Base-by-base conservation (phyloP, 2,797 vertebrate species). In the Lithobates pipiens region DNA sequence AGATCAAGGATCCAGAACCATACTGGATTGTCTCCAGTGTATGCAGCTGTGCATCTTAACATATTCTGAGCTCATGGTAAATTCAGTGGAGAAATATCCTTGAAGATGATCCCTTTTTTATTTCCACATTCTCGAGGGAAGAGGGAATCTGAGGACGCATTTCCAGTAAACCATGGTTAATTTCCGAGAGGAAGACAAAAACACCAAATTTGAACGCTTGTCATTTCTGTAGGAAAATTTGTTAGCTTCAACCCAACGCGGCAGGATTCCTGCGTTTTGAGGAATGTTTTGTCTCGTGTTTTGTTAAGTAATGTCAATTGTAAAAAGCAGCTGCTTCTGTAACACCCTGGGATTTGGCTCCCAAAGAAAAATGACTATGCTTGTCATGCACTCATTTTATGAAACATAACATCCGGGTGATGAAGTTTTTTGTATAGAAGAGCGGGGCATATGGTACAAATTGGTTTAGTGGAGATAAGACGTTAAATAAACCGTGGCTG, bases 371-470 rank as follows among this genome's bases (percentile, higher is more conserved):
- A 94, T 93, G 93, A 94, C 93, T 93, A 92, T 91, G 83, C 89
- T 90, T 93, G 92, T 90, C 92, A 93, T 92, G 91, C 90, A 91
- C 93, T 92, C 61, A 63, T 77, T 82, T 71, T 67, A 90, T 67
- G 88, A 89, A 90, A 91, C 68, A 77, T 91, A 92, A 91, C 90
- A 93, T 90, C 90, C 91, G 90, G 92, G 93, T 1, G 91, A 93
- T 93, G 91, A 93, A 91, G 92, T 92, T 93, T 84, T 54, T 91
- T 91, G 90, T 70, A 91, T 90, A 90, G 91, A 92, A 92, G 92
- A 92, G 87, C 82, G 91, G 91, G 91, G 93, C 94, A 92, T 94
- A 94, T 93, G 94, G 94, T 94, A 93, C 93, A 94, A 92, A 94
- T 93, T 94, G 93, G 91, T 92, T 93, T 94, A 93, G 94, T 90